Percentiles rank a stretch among this genome's conserved stretches.
These are phyloP conservation scores for Thereva unica DNA, from an alignment of 2,888 invertebrate genomes.

Conservation along the genomic window DNA sequence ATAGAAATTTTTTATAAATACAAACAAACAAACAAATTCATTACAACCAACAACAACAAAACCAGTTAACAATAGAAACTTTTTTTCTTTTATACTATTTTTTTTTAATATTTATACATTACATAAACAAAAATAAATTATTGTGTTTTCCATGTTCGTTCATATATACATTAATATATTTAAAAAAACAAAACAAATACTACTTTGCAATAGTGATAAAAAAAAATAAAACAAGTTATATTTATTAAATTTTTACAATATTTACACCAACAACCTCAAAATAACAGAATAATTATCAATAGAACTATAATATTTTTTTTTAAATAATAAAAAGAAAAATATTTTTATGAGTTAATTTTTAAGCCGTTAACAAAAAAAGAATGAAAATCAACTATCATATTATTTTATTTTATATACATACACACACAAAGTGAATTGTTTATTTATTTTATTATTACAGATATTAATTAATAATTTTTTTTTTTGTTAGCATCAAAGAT, in stretches of 20 bases:
- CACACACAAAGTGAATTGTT: conserved; percentile 6
- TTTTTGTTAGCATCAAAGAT: conserved; percentile 10
- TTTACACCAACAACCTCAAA: no score
- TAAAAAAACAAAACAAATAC: conserved; percentile 27
- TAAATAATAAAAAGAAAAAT: conserved; percentile 22
- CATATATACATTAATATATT: conserved; percentile 18
- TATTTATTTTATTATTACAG: conserved; percentile 29
- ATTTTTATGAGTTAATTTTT: conserved; percentile 33
- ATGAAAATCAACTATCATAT: not conserved
- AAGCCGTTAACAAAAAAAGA: conserved; percentile 18
- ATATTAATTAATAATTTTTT: conserved; percentile 29
- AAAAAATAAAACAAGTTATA: conserved; percentile 29
- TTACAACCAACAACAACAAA: no score
- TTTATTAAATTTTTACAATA: not conserved
- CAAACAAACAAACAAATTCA: conserved; percentile 2
- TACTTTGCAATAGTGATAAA: conserved; percentile 34
- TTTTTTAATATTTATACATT: no score
- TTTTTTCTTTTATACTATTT: no score
- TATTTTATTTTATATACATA: conserved; percentile 32
- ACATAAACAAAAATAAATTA: no score
- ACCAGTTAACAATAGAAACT: no score
- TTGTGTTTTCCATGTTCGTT: no score
- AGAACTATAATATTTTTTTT: conserved; percentile 22
- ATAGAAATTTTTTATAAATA: conserved; percentile 8
- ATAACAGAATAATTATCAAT: conserved; percentile 16